phyloP scores from a whole-genome alignment of 1,140 invertebrate genomes.

The Drosophila arizonae region DNA sequence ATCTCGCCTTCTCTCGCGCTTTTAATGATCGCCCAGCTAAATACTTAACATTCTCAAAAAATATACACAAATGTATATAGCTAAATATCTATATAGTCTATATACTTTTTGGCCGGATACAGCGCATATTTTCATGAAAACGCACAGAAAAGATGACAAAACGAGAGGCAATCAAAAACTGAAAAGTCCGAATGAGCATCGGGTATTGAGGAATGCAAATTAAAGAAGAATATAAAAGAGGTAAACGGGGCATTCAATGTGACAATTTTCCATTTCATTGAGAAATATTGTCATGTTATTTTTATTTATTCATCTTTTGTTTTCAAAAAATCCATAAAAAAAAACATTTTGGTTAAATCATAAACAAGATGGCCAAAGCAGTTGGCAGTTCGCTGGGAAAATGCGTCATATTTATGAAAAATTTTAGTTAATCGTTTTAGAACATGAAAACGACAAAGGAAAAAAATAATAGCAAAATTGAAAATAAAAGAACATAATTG shows the following conservation, averaged over 20 bases:
- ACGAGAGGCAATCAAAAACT: conserved; percentile 25
- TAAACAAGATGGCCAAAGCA: conserved; percentile 3
- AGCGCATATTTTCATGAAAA: conserved; percentile 66
- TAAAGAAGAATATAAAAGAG: conserved; percentile 6
- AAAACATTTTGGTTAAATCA: conserved; percentile 50
- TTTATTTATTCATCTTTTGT: conserved; percentile 41
- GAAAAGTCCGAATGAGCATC: conserved; percentile 24
- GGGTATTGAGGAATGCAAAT: conserved; percentile 21
- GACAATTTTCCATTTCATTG: conserved; percentile 60
- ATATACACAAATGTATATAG: not conserved
- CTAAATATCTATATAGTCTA: conserved; percentile 30
- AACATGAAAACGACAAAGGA: conserved; percentile 16
- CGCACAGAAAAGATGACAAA: conserved; percentile 52
- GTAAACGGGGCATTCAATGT: not conserved
- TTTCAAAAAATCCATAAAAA: conserved; percentile 54
- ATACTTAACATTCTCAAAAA: conserved; percentile 35
- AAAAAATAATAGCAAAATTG: not conserved
- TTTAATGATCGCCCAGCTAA: conserved; percentile 43
- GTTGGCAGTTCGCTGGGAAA: conserved; percentile 30
- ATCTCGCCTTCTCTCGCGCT: conserved; percentile 31
- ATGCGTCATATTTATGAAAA: conserved; percentile 42
- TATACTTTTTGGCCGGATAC: conserved; percentile 52
- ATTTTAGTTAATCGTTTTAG: conserved; percentile 36
- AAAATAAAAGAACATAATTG: not conserved
- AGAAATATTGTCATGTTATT: conserved; percentile 53